Base-by-base conservation (phyloP, 2,888 invertebrate species). In the Holacanthella duospinosa region DNA sequence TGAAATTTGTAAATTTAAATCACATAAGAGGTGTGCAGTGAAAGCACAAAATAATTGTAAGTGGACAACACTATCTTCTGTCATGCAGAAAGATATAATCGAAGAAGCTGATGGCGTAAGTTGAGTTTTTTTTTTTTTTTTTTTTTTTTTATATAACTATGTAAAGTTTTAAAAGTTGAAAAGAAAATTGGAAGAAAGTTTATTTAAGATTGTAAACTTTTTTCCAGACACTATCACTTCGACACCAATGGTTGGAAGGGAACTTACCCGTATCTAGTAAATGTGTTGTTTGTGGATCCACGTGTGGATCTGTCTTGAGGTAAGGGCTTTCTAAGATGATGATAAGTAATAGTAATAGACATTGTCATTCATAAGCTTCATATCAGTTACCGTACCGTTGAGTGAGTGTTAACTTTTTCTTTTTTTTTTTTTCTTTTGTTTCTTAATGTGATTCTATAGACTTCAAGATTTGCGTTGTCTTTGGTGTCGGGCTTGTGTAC, bases 171-270 rank as follows among this genome's bases (percentile, higher is more conserved):
- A n/a, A n/a, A 58, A 62, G 36, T 55, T 28, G 29, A 59, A 28
- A 28, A n/a, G n/a, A n/a, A n/a, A n/a, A n/a, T n/a, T n/a, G n/a
- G n/a, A 59, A 44, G 48, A 61, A 60, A 64, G 43, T 28, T 63
- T 24, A 53, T 64, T 59, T 66, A 62, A 57, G 54, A 55, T 54
- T 63, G 64, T 54, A 28, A 53, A 66, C 24, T 48, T 6, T 75
- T 82, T 82, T 68, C 0, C 80, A 88, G 87, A 88, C 85, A 76
- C 88, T 91, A 74, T 86, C 87, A 71, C 93, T 95, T 92, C 94
- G 94, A 19, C 96, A 97, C 79, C 96, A 97, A 76, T 97, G 96
- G 96, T 83, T 96, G 82, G 95, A 95, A 78, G 95, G 96, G 48
- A 96, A 96, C 79, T 80, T 96, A 70, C 93, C 95, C 2, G 94